Conservation (phyloP, 1,140 invertebrate species). For the Coptotermes formosanus region DNA sequence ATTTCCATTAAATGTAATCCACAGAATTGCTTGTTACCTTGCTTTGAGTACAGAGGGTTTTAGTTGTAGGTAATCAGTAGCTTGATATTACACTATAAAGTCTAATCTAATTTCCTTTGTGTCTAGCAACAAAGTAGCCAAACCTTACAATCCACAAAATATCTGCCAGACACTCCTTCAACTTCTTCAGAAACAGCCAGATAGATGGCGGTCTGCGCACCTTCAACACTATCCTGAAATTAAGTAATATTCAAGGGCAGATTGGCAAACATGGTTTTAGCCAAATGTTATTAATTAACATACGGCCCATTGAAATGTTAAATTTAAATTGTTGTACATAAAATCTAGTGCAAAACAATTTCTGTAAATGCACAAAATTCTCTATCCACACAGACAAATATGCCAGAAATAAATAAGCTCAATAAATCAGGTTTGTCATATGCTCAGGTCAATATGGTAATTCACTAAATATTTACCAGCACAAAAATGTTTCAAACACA, state of each 20-base stretch:
- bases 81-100: not conserved
- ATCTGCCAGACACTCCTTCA: conserved; percentile 72
- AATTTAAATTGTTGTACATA: too few relatives aligned
- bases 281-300: too few relatives aligned
- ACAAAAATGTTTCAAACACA: too few relatives aligned
- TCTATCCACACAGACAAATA: too few relatives aligned
- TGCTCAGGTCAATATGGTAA: too few relatives aligned
- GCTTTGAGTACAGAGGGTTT: not conserved
- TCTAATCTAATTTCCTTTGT: not conserved
- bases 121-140: conserved; percentile 38
- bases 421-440: too few relatives aligned
- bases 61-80: not conserved
- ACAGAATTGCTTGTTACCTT: not conserved
- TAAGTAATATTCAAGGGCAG: too few relatives aligned
- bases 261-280: not conserved
- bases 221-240: conserved; percentile 43
- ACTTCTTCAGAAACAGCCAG: conserved; percentile 75
- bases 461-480: too few relatives aligned
- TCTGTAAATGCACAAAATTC: too few relatives aligned
- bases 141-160: conserved; percentile 79
- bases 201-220: conserved; percentile 78
- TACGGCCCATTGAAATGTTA: too few relatives aligned
- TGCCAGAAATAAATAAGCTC: too few relatives aligned
- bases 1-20: not conserved
- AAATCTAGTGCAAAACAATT: too few relatives aligned